Percentiles rank a stretch among this genome's conserved stretches.
Conservation (phyloP, 2,113 vertebrate species). For the Heliornis fulica region DNA sequence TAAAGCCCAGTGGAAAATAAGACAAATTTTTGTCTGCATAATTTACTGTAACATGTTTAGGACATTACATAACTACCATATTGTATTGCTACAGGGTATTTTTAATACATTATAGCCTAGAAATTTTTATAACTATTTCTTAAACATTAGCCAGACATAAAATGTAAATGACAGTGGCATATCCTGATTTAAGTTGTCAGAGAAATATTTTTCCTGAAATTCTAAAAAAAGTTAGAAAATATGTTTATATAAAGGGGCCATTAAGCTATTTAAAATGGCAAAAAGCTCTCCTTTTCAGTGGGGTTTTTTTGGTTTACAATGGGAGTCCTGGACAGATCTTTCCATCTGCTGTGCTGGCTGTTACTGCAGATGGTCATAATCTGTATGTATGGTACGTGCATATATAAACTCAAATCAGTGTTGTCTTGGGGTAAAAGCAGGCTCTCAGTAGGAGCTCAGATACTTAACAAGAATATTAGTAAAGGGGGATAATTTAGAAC, state of each 20-base stretch:
- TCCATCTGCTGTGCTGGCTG: constrained; percentile 28
- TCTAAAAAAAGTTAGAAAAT: background rate
- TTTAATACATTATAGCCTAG: background rate
- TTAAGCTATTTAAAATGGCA: background rate
- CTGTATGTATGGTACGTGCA: background rate
- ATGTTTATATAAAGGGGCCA: background rate
- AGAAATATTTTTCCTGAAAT: background rate
- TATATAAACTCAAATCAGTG: background rate
- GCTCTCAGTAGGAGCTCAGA: background rate
- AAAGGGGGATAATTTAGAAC: background rate
- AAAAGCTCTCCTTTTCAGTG: background rate
- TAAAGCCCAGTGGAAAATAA: background rate
- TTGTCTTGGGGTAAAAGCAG: background rate
- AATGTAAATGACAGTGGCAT: background rate
- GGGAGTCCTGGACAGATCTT: constrained; percentile 1
- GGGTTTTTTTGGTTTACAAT: background rate
- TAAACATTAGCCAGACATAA: background rate
- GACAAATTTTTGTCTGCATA: background rate
- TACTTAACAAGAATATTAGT: background rate
- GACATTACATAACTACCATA: background rate
- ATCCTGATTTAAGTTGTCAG: background rate
- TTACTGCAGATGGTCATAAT: constrained; percentile 26
- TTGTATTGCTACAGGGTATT: background rate
- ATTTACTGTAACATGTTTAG: background rate
- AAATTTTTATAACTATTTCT: background rate